These are phyloP conservation scores for Unio delphinus DNA, from an alignment of 2,888 invertebrate species.

Conservation along the genomic window DNA sequence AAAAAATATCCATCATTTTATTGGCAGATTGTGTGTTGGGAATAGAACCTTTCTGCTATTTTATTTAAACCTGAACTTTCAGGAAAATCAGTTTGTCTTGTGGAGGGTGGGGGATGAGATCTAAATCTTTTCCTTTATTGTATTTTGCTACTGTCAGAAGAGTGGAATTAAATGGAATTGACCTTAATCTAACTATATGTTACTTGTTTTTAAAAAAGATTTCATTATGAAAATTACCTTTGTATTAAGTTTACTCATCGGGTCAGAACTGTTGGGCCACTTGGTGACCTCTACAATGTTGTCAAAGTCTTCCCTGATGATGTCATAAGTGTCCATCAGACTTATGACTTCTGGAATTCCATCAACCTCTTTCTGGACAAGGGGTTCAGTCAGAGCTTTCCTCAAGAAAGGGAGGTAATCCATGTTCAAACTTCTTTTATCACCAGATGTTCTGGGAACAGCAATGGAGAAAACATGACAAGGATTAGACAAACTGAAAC, in stretches of 20 bases:
- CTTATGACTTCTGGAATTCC: constrained; percentile 82
- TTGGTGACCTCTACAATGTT: constrained; percentile 86
- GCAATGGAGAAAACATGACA: constrained; percentile 13
- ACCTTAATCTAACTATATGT: too few relatives aligned
- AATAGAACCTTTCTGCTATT: too few relatives aligned
- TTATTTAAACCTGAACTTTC: too few relatives aligned
- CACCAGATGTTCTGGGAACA: constrained; percentile 81
- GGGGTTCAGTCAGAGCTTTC: constrained; percentile 83
- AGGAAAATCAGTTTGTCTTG: too few relatives aligned
- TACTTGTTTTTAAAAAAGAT: too few relatives aligned
- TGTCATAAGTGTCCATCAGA: constrained; percentile 86
- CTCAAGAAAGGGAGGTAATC: constrained; percentile 90
- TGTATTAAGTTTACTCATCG: constrained; percentile 79
- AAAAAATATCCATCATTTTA: too few relatives aligned
- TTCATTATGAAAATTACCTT: constrained; percentile 60
- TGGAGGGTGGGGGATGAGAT: too few relatives aligned
- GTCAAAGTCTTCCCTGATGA: constrained; percentile 93
- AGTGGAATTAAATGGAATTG: too few relatives aligned
- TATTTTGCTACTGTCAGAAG: too few relatives aligned
- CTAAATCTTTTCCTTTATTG: too few relatives aligned
- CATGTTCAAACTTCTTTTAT: constrained; percentile 85
- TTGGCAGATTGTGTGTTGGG: too few relatives aligned
- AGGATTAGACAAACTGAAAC: not conserved
- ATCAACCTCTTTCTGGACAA: constrained; percentile 80
- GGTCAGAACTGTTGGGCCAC: constrained; percentile 83